Evolutionary conservation across 1,140 invertebrate genomes (phyloP).

Genomic region (Rhopalosiphum padi): DNA sequence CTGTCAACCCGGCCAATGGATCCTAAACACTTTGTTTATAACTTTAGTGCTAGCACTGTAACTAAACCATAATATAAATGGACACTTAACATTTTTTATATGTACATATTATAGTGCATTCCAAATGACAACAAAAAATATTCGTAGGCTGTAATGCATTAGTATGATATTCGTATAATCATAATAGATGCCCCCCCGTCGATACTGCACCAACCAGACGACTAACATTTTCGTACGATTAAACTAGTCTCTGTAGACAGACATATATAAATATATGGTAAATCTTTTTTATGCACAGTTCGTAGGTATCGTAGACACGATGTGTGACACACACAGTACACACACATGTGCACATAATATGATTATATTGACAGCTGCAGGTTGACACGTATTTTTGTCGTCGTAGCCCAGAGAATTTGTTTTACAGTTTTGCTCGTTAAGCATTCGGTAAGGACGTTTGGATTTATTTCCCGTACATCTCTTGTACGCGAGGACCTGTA

Average conservation of each 20-base stretch:
- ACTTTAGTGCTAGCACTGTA: background rate
- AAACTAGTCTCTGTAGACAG: background rate
- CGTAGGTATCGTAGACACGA: background rate
- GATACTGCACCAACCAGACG: background rate
- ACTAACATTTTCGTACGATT: background rate
- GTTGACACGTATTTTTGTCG: background rate
- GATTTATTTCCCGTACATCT: constrained; percentile 13
- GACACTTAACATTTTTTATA: background rate
- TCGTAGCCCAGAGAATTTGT: background rate
- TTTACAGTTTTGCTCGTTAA: background rate
- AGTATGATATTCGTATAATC: background rate
- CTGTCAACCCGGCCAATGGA: background rate
- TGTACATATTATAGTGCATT: background rate
- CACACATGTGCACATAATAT: background rate
- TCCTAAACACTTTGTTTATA: background rate
- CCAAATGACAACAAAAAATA: background rate
- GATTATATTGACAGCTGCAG: background rate
- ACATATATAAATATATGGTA: background rate
- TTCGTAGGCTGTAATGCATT: background rate
- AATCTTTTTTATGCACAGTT: background rate
- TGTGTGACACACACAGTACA: background rate
- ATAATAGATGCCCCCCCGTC: background rate
- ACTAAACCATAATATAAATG: background rate
- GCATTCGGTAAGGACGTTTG: background rate
- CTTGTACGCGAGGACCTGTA: background rate